A percentile compares a stretch with the other conserved stretches of the same genome.
These are phyloP conservation scores for Mus musculus DNA, from an alignment of 2,113 vertebrate genomes.

Conservation along the genomic window GRCm39 chr11:4591501-4592000, in stretches of 20 bases:
- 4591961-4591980: background rate
- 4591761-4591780: background rate
- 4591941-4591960: conserved; percentile 36
- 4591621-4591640: conserved; percentile 27
- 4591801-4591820: background rate
- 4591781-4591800: background rate
- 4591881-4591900: background rate
- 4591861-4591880: background rate
- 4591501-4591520: conserved; percentile 65
- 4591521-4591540: conserved; percentile 60
- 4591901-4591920: background rate
- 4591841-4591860: background rate
- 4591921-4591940: conserved; percentile 58
- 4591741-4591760: background rate
- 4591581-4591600: background rate
- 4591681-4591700: background rate
- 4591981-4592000: background rate
- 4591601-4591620: conserved; percentile 39
- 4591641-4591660: background rate
- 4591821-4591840: background rate
- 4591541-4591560: conserved; percentile 64
- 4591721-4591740: background rate
- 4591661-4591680: background rate
- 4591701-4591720: background rate
- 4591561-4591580: conserved; percentile 37